phyloP scores from a whole-genome alignment of 2,888 invertebrate species.

The Chelonus formosanus region DNA sequence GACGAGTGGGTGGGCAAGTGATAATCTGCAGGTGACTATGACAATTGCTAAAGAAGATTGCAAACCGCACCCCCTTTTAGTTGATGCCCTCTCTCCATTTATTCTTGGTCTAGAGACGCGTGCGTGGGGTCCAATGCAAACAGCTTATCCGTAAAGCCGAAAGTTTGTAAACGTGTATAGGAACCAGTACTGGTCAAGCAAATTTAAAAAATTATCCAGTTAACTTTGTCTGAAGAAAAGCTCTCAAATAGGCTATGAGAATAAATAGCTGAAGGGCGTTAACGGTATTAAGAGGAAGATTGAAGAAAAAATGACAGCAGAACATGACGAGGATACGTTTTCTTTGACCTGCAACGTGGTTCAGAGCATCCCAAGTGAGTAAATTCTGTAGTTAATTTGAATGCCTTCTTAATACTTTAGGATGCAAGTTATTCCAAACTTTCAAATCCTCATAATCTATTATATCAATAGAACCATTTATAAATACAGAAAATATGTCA shows the following conservation, averaged over 20 bases:
- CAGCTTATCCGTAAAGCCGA: slow-evolving; percentile 50
- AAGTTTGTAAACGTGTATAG: slow-evolving; percentile 57
- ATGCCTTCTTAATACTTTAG: slow-evolving; percentile 39
- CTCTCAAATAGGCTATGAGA: slow-evolving; percentile 23
- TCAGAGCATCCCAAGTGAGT: slow-evolving; percentile 33
- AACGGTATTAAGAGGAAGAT: slow-evolving; percentile 38
- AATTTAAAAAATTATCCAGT: slow-evolving; percentile 59
- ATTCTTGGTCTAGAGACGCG: slow-evolving; percentile 19
- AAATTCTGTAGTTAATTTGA: slow-evolving; percentile 40
- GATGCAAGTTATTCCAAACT: slow-evolving; percentile 45
- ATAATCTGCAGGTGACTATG: slow-evolving; percentile 60
- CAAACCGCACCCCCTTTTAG: slow-evolving; percentile 13
- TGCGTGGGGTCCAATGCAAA: slow-evolving; percentile 33
- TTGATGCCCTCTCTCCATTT: background rate
- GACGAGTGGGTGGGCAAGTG: slow-evolving; percentile 55
- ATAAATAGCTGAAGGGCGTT: slow-evolving; percentile 34
- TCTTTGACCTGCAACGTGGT: slow-evolving; percentile 14
- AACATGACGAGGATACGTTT: slow-evolving; percentile 9
- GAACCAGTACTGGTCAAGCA: slow-evolving; percentile 44
- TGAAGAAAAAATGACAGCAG: background rate
- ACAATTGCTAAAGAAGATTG: slow-evolving; percentile 48
- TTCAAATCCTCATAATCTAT: slow-evolving; percentile 43
- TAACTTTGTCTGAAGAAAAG: slow-evolving; percentile 50
- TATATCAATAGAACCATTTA: slow-evolving; percentile 12
- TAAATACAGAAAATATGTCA: background rate